These are phyloP conservation scores for Antedon mediterranea DNA, from an alignment of 53 echinoderm and acorn worm genomes.

Conservation along the genomic window DNA sequence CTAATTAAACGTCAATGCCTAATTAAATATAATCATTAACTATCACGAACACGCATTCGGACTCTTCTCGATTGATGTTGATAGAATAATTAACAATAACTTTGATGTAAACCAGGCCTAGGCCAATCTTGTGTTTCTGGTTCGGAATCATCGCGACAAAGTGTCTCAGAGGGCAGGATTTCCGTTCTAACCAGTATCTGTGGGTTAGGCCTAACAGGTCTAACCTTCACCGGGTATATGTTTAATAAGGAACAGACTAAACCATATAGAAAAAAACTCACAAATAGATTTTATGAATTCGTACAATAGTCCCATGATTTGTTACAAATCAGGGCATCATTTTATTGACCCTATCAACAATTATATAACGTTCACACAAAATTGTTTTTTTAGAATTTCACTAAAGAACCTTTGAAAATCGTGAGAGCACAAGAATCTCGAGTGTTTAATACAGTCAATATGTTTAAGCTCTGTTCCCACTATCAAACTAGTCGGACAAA, in stretches of 20 bases:
- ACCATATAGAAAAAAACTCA: neutral
- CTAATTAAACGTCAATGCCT: neutral
- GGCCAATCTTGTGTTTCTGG: neutral
- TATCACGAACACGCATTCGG: neutral
- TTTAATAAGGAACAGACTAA: neutral
- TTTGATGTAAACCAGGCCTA: neutral
- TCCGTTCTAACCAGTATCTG: neutral
- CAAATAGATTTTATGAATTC: neutral
- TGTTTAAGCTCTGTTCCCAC: too few relatives aligned
- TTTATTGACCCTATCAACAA: too few relatives aligned
- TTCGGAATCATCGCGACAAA: neutral
- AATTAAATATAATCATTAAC: neutral
- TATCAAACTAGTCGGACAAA: too few relatives aligned
- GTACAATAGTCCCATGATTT: too few relatives aligned
- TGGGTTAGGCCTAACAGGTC: neutral
- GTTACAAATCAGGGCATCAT: neutral
- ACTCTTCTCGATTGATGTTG: neutral
- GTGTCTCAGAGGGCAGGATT: neutral
- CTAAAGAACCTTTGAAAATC: too few relatives aligned
- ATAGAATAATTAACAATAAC: neutral
- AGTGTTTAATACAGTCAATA: too few relatives aligned
- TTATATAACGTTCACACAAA: too few relatives aligned
- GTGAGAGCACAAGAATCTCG: too few relatives aligned
- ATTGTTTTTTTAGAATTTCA: too few relatives aligned
- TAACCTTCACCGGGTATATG: neutral